These are phyloP conservation scores for Nasua narica DNA, from an alignment of 2,797 vertebrate genomes.

Conservation along the genomic window DNA sequence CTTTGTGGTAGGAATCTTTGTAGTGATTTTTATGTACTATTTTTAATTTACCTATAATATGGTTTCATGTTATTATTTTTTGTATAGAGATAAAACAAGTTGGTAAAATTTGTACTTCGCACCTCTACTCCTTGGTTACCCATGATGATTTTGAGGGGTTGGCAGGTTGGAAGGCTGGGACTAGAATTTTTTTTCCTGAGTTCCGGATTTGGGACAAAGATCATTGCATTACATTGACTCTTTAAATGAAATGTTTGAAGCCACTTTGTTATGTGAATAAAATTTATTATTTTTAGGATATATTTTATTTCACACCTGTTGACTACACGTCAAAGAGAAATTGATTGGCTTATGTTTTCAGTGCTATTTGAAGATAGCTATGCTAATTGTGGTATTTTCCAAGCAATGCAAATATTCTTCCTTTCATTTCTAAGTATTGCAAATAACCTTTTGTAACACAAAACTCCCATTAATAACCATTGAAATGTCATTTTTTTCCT, in stretches of 20 bases:
- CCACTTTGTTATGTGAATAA: neutral
- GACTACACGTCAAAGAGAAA: neutral
- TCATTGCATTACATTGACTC: neutral
- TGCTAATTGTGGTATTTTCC: neutral
- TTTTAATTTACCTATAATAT: neutral
- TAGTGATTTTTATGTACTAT: neutral
- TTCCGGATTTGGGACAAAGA: neutral
- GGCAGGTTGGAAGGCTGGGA: neutral
- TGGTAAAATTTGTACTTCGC: neutral
- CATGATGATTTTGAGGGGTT: neutral
- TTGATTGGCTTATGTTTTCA: neutral
- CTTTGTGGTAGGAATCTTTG: neutral
- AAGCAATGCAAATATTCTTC: neutral
- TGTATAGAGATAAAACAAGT: neutral
- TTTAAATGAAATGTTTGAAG: neutral
- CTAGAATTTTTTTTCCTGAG: neutral
- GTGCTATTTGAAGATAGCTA: neutral
- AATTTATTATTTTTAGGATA: neutral
- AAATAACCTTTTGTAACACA: conserved; percentile 18
- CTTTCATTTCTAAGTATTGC: conserved; percentile 20
- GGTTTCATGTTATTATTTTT: neutral
- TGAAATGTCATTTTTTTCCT: conserved; percentile 6
- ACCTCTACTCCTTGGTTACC: rapidly evolving
- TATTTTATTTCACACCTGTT: conserved; percentile 3
- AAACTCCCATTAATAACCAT: conserved; percentile 35